phyloP scores from a whole-genome alignment of 2,797 vertebrate species.

The Acomys russatus region DNA sequence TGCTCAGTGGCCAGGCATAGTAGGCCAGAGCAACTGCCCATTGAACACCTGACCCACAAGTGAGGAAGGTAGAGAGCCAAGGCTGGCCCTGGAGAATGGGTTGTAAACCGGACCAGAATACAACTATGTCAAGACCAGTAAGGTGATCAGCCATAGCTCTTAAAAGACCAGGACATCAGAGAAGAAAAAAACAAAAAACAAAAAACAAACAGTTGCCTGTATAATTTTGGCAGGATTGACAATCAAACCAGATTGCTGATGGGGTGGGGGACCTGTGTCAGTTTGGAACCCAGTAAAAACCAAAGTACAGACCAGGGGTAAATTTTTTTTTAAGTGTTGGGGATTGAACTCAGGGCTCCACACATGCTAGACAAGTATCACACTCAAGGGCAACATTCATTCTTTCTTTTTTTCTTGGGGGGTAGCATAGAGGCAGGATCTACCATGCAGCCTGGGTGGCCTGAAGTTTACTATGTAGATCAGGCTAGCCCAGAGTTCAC shows the following conservation, averaged over 20 bases:
- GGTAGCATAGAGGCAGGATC: background rate
- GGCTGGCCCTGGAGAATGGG: background rate
- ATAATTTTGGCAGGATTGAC: background rate
- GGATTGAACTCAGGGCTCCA: background rate
- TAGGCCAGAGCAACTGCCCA: background rate
- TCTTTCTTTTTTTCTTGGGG: too few species aligned
- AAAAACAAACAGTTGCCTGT: background rate
- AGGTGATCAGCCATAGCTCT: background rate
- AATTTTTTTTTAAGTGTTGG: background rate
- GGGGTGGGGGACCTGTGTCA: accelerated
- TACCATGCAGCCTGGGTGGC: background rate
- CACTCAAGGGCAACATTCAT: background rate
- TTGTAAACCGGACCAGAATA: background rate
- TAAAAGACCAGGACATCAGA: background rate
- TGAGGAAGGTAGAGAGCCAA: background rate
- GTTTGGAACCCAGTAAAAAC: constrained; percentile 12
- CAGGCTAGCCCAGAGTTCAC: background rate
- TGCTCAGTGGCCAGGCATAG: background rate
- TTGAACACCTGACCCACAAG: background rate
- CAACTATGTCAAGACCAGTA: background rate
- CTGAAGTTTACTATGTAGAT: background rate
- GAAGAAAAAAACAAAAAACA: background rate
- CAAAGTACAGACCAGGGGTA: background rate
- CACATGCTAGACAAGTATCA: background rate
- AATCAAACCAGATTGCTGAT: background rate